Evolutionary conservation across 92 coral and sea anemone genomes (phyloP), one percentile per base, ranked within the genome.

Genomic region (Anthopleura xanthogrammica): DNA sequence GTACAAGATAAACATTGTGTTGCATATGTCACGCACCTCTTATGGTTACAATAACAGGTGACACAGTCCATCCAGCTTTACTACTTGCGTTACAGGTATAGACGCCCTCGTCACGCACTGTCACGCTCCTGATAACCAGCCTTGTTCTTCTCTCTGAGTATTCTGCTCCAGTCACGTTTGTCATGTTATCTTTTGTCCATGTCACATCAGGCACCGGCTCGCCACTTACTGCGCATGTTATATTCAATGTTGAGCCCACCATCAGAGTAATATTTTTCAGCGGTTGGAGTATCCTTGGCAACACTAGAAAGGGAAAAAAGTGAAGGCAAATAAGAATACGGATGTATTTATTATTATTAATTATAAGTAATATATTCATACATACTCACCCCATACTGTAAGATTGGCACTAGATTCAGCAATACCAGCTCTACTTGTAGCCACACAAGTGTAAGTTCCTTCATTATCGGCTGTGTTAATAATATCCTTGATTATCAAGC

Each of bases 171-270:
- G 77, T 52, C 50, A 76, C 56, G 41, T 68, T 78, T 0, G 85
- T 71, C 16, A 57, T 14, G 12, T 55, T 60, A 17, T 62, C 42
- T 76, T 83, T 91, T 23, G 83, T 70, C 95, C 95, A 91, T 8
- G 78, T 60, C 64, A 91, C 87, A 39, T 77, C 40, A 0, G 95
- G 92, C 19, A 40, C 20, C 20, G 95, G 95, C 58, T 84, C 89
- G n/a, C 93, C 93, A 24, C 79, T 82, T 29, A 84, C 88, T 19
- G 80, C 86, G 75, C 96, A 90, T 7, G 85, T 76, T 36, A 90
- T 46, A 78, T 77, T 86, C 43, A 89, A 22, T 3, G 77, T 76
- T 7, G 83, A 39, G 79, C 71, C 82, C 68, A 85, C 20, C 52
- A 85, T 20, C n/a, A 72, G 12, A 16, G 83, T 78, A 12, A 80